A percentile compares a stretch with the other conserved stretches of the same genome.
phyloP scores from a whole-genome alignment of 2,888 invertebrate genomes.

The Sepioteuthis lessoniana region DNA sequence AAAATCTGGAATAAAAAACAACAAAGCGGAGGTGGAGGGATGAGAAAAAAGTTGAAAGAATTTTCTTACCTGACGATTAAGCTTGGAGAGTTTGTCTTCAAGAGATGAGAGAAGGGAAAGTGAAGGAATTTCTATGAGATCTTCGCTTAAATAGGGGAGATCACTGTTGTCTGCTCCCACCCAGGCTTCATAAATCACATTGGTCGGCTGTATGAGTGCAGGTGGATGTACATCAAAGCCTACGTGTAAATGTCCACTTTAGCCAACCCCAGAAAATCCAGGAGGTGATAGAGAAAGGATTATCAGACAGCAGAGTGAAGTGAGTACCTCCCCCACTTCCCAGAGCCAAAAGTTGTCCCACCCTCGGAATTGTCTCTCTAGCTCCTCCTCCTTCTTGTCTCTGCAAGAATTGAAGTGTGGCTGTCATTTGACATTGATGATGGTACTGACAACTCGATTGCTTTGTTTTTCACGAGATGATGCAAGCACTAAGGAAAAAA shows the following conservation, averaged over 20 bases:
- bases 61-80: background rate
- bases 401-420: background rate
- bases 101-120: background rate
- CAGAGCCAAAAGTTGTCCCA: no score
- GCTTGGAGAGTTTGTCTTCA: background rate
- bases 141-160: background rate
- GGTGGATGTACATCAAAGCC: background rate
- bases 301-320: background rate
- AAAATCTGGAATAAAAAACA: no score
- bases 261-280: background rate
- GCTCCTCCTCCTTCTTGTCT: background rate
- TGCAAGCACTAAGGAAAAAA: no score
- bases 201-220: background rate
- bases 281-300: background rate
- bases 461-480: no score
- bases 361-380: background rate
- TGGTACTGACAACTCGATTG: no score
- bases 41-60: background rate
- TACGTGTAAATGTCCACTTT: background rate
- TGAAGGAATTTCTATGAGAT: background rate
- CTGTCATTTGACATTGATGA: background rate
- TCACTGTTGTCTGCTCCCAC: background rate
- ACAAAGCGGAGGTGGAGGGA: no score
- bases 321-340: background rate
- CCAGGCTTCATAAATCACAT: background rate